Base-by-base conservation (phyloP, 2,797 vertebrate genomes). In the Staurois parvus region DNA sequence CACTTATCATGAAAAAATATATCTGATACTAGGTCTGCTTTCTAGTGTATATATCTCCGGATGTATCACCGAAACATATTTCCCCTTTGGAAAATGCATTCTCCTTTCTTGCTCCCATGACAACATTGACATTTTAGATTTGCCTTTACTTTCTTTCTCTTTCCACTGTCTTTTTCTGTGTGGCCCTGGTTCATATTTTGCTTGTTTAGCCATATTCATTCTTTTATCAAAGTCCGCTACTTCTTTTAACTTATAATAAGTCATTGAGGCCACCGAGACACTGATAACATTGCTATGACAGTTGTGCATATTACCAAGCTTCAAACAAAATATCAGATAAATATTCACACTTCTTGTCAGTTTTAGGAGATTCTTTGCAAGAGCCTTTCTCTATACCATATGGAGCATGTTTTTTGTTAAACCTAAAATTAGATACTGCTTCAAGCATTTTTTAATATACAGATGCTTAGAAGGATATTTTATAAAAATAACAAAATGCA, bases 381-480 rank as follows among this genome's bases (percentile, higher is more conserved):
- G 12, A 40, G 28, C 24, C 32, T 42, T 72, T 13, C 28, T 42
- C 15, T 72, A 45, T 34, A 64, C 37, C 74, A 77, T 59, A 72
- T 45, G 62, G 72, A 76, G 21, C 0, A 68, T 73, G 69, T 77
- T 77, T 77, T 77, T 77, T 76, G 21, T 45, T 78, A n/a, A 62
- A 29, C 52, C 68, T 64, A 72, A 64, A 66, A 62, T 24, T 42
- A 78, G 42, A 84, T 72, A 6, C 62, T 64, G 34, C 48, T 84
- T 64, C 29, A 12, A 77, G 73, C 62, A 19, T 52, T 84, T 84
- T 48, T 68, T 68, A 40, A 72, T 78, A 72, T 78, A 79, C 68
- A 72, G 69, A 73, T 79, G 76, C 34, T 70, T 80, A 52, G 15
- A 7, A 80, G 19, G 13, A 45, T 64, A 84, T 76, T 59, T 77